Base-by-base conservation (phyloP, 2,797 vertebrate genomes). In the Pipistrellus nathusii region DNA sequence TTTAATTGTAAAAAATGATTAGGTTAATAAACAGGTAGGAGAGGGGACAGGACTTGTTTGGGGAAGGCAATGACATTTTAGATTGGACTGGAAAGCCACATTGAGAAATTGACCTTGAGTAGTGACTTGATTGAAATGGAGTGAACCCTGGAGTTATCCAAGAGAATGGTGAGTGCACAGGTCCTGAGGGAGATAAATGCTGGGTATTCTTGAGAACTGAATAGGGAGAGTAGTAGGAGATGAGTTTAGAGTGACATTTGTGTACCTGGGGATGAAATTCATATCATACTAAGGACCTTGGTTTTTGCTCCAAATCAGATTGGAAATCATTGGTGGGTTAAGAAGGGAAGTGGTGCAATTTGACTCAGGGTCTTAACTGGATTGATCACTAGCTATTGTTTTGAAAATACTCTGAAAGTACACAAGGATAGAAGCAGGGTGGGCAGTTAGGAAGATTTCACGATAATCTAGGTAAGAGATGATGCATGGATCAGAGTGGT, bases 1-100 rank as follows among this genome's bases (percentile, higher is more conserved):
- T 85, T 88, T 21, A 20, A 64, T 76, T 48, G 5, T 88, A 64
- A 62, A 90, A 80, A 71, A n/a, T 85, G 21, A 41, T n/a, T 88
- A 85, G 0, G 3, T 76, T 85, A 23, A 78, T 21, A 78, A 78
- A 85, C 53, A 64, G 30, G 12, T 66, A 32, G 35, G 41, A 82
- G 44, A 77, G 18, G 4, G 8, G 30, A 30, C 9, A 48, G 41
- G 27, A 66, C 35, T 92, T 87, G 7, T 92, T 94, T 92, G 35
- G 57, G 10, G 30, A 2, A 86, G 7, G 23, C 8, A 85, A 38
- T 77, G 38, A 59, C 57, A 86, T 88, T 91, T 96, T 73, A 83
- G 38, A 73, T 30, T 59, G 46, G 18, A n/a, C 30, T 83, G 38
- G 44, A 88, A 93, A 76, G 41, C 73, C 44, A 75, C 11, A 64